These are phyloP conservation scores for Drosophila littoralis DNA, from an alignment of 1,140 invertebrate species.

Conservation along the genomic window DNA sequence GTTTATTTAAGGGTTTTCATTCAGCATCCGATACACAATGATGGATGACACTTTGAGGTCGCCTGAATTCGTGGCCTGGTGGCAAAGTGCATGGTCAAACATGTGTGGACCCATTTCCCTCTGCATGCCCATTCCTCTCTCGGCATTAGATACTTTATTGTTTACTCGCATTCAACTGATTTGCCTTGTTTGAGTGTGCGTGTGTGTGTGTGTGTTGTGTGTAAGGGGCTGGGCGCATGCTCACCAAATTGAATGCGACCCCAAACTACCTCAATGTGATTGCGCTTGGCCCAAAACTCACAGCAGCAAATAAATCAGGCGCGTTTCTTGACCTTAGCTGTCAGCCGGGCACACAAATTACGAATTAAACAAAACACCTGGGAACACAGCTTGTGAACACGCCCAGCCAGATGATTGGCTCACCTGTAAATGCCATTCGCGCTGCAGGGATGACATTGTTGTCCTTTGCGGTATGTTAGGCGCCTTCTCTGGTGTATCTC, in stretches of 20 bases:
- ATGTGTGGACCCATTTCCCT: constrained; percentile 25
- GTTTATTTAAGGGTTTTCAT: no score
- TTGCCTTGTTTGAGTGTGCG: neutral
- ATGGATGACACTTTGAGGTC: no score
- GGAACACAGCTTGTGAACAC: neutral
- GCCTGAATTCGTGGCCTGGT: no score
- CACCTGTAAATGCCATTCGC: constrained; percentile 87
- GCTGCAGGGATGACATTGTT: constrained; percentile 87
- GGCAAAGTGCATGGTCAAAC: neutral
- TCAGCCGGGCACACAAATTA: constrained; percentile 3
- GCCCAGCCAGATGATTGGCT: constrained; percentile 10
- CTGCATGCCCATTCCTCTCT: no score
- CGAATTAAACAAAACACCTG: constrained; percentile 1
- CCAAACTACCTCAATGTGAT: constrained; percentile 73
- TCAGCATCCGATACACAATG: no score
- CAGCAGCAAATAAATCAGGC: constrained; percentile 18
- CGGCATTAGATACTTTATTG: constrained; percentile 27
- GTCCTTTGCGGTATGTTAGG: constrained; percentile 83
- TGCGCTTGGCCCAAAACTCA: constrained; percentile 57
- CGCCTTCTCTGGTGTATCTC: constrained; percentile 80
- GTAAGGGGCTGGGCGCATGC: constrained; percentile 53
- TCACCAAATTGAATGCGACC: constrained; percentile 56
- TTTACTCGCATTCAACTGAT: constrained; percentile 17
- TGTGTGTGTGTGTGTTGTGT: neutral
- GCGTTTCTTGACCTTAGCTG: constrained; percentile 69